Conservation (phyloP, 2,113 vertebrate genomes). For the Amia ocellicauda region DNA sequence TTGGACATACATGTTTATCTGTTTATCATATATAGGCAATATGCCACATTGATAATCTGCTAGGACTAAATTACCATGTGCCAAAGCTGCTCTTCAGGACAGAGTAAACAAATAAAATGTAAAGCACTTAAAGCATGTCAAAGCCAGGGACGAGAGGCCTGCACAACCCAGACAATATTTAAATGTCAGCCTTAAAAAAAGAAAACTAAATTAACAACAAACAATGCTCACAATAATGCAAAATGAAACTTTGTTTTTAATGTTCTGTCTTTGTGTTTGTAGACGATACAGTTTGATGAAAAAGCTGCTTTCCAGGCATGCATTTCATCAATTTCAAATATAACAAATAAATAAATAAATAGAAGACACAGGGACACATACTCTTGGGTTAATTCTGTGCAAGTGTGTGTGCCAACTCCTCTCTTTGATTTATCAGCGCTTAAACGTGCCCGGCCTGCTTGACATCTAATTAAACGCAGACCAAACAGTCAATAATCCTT, state of each 20-base stretch:
- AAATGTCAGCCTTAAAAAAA: neutral
- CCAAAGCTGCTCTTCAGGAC: neutral
- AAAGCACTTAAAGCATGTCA: no score
- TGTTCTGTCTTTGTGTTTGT: slow-evolving; percentile 2
- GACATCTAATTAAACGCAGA: slow-evolving; percentile 36
- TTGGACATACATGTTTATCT: no score
- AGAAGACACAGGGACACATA: neutral
- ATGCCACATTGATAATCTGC: no score
- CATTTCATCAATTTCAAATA: slow-evolving; percentile 13
- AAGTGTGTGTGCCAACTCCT: neutral
- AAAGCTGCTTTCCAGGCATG: neutral
- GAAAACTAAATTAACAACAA: no score
- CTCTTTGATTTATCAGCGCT: slow-evolving; percentile 25
- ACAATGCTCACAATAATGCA: no score
- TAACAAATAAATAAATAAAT: neutral
- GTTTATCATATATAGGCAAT: no score
- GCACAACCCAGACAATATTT: no score
- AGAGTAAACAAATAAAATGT: neutral
- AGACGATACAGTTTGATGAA: neutral
- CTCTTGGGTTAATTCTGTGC: neutral
- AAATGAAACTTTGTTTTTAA: no score
- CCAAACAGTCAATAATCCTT: slow-evolving; percentile 21
- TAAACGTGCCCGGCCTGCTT: slow-evolving; percentile 19
- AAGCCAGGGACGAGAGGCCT: neutral
- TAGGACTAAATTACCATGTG: neutral